Evolutionary conservation across 2,797 vertebrate genomes (phyloP), one percentile per base, ranked within the genome.

Genomic region (Oryzias dopingdopingensis): DNA sequence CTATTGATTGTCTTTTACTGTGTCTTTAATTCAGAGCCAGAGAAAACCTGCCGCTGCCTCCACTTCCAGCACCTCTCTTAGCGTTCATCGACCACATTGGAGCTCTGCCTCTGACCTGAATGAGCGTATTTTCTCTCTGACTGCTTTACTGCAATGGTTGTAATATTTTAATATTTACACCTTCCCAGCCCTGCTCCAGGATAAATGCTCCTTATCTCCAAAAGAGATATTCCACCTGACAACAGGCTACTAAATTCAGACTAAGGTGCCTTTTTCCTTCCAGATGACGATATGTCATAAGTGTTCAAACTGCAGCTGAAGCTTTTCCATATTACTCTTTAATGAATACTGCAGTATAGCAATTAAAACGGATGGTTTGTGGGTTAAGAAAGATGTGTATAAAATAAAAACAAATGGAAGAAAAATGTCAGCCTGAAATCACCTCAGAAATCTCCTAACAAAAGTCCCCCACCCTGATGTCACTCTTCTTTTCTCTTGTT

Each of bases 1-100:
- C 51, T 62, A 84, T 88, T 42, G 82, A 87, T 85, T 82, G 48
- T 62, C 54, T 62, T 79, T 83, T 75, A 80, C 71, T 45, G 52
- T 67, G 67, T 68, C 66, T 81, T 84, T 79, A 83, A 81, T 86
- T 85, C 84, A 69, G 75, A 75, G 75, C 62, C 67, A 67, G 67
- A 75, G 61, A 62, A 18, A 17, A 62, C 65, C 77, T 63, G 72
- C 62, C 69, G 54, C 65, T 44, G 70, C 65, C 69, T 74, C 65
- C 67, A 59, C 58, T 55, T 65, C 76, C 72, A 74, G 60, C 76
- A 74, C 76, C 58, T 76, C 70, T 77, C 66, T 71, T 74, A 56
- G 18, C 70, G 66, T 80, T 82, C 76, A 83, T 85, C 24, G 76
- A 79, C 75, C 65, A 50, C 62, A 53, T 65, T 60, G 70, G 68